Evolutionary conservation across 2,797 vertebrate species (phyloP).

Genomic region (Podarcis siculus): DNA sequence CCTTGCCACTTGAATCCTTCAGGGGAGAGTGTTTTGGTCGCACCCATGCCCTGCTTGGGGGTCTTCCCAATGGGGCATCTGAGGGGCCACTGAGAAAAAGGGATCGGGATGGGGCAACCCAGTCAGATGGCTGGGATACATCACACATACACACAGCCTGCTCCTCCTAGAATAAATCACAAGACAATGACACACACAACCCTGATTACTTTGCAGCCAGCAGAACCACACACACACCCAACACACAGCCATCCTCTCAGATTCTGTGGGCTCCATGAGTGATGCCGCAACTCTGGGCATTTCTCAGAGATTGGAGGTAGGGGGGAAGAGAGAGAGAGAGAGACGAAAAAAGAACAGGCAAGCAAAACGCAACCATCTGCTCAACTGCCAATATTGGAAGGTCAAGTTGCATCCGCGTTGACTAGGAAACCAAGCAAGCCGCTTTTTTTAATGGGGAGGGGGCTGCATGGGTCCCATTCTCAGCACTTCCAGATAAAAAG

Average conservation of each 20-base stretch:
- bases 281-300: background rate
- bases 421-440: background rate
- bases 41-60: too few relatives aligned
- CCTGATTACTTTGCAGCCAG: too few relatives aligned
- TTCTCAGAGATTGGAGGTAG: background rate
- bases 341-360: too few relatives aligned
- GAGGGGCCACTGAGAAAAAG: too few relatives aligned
- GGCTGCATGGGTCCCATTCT: background rate
- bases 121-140: too few relatives aligned
- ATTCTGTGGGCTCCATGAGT: background rate
- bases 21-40: too few relatives aligned
- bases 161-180: background rate
- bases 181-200: background rate
- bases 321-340: fast-evolving
- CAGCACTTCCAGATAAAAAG: background rate
- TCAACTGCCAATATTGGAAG: background rate
- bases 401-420: background rate
- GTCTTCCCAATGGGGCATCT: too few relatives aligned
- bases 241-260: background rate
- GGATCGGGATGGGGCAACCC: too few relatives aligned
- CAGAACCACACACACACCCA: background rate
- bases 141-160: too few relatives aligned
- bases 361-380: background rate
- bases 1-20: too few relatives aligned
- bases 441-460: background rate